A percentile compares a stretch with the other conserved stretches of the same genome.
Evolutionary conservation across 2,888 invertebrate genomes (phyloP).

Genomic region (Hirudinaria manillensis): DNA sequence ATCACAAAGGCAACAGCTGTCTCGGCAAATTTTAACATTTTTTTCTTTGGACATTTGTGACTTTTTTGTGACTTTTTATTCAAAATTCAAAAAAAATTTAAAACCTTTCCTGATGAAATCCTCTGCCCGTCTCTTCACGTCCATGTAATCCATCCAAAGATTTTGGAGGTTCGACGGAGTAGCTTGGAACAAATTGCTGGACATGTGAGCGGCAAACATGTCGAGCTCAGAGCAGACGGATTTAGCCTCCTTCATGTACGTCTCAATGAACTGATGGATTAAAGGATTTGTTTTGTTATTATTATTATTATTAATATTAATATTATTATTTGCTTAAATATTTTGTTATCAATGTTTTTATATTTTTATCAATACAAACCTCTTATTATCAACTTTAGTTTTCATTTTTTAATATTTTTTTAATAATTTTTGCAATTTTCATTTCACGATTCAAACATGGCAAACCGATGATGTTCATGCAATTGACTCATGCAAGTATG

Average conservation of each 20-base stretch:
- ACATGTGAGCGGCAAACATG: constrained; percentile 55
- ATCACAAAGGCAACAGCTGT: too few species aligned
- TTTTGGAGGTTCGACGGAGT: constrained; percentile 20
- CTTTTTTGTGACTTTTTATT: too few species aligned
- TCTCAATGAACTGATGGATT: constrained; percentile 63
- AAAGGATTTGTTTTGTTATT: background rate
- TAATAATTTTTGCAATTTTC: background rate
- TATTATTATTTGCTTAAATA: background rate
- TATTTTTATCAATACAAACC: background rate
- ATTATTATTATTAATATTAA: background rate
- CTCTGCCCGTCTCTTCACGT: constrained; percentile 16
- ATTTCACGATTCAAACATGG: background rate
- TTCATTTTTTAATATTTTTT: background rate
- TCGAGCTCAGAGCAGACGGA: constrained; percentile 62
- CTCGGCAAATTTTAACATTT: too few species aligned
- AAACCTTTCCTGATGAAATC: constrained; percentile 29
- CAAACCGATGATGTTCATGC: too few species aligned
- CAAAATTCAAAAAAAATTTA: too few species aligned
- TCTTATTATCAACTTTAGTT: background rate
- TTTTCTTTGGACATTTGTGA: too few species aligned
- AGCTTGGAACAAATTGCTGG: constrained; percentile 60
- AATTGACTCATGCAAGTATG: too few species aligned
- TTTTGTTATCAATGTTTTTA: background rate
- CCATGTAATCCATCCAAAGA: background rate
- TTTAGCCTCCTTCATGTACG: constrained; percentile 63